Conservation (phyloP, 2,888 invertebrate genomes). For the Sphaerophoria rueppellii region DNA sequence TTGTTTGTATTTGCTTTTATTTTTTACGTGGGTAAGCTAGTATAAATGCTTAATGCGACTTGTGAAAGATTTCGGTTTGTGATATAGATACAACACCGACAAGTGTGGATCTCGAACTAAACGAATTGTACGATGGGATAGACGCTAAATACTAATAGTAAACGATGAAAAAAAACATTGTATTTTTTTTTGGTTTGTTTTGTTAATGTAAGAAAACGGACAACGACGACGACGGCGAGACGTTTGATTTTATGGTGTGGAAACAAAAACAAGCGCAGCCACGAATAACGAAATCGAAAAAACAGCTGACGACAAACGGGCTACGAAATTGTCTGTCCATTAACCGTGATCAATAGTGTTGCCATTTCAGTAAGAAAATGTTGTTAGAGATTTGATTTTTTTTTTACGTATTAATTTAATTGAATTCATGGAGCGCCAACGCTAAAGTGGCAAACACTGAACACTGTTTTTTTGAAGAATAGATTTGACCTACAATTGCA, state of each 20-base stretch:
- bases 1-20: conserved; percentile 38
- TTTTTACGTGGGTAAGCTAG: conserved; percentile 13
- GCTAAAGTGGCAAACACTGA: too few relatives aligned
- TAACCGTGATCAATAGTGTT: conserved; percentile 4
- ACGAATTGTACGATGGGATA: conserved; percentile 64
- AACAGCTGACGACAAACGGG: conserved; percentile 16
- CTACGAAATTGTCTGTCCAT: conserved; percentile 12
- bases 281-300: conserved; percentile 14
- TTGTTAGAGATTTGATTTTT: too few relatives aligned
- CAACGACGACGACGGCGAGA: background rate
- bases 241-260: conserved; percentile 18
- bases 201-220: conserved; percentile 31
- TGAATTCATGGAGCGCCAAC: too few relatives aligned
- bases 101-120: conserved; percentile 79
- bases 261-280: conserved; percentile 16
- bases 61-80: conserved; percentile 10
- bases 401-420: too few relatives aligned
- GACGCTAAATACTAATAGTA: conserved; percentile 63
- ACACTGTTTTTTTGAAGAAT: too few relatives aligned
- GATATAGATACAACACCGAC: conserved; percentile 74
- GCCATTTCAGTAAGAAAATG: background rate
- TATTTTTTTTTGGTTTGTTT: conserved; percentile 10
- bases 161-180: conserved; percentile 25
- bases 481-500: too few relatives aligned
- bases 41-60: conserved; percentile 36